A percentile compares a stretch with the other conserved stretches of the same genome.
Evolutionary conservation across 1,140 invertebrate genomes (phyloP).

Genomic region (Cotesia vestalis): DNA sequence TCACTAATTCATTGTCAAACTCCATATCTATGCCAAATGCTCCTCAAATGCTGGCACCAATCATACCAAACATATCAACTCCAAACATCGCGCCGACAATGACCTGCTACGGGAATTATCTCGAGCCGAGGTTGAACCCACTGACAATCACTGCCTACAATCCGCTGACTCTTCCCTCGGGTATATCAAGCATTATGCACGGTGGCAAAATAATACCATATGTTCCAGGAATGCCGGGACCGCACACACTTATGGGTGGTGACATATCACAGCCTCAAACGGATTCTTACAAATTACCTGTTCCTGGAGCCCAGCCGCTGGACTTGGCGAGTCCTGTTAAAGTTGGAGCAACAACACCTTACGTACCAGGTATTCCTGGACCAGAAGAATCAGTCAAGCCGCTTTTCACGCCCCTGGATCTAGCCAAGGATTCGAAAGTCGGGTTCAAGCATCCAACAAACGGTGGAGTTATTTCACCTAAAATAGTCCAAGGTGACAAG

Average conservation of each 20-base stretch:
- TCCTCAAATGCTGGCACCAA: slow-evolving; percentile 68
- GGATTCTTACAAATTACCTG: slow-evolving; percentile 50
- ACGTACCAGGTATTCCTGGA: slow-evolving; percentile 40
- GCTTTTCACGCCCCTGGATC: no score
- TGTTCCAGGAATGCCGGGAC: slow-evolving; percentile 87
- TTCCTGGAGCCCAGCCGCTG: slow-evolving; percentile 52
- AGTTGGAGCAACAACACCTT: slow-evolving; percentile 33
- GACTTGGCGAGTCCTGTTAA: slow-evolving; percentile 57
- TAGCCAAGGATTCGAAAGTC: no score
- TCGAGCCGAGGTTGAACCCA: slow-evolving; percentile 60
- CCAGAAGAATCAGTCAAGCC: slow-evolving; percentile 11
- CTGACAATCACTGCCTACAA: slow-evolving; percentile 75
- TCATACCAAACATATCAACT: slow-evolving; percentile 69
- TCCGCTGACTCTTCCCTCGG: slow-evolving; percentile 69
- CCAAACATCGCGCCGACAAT: slow-evolving; percentile 67
- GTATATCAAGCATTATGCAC: slow-evolving; percentile 57
- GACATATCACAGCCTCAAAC: slow-evolving; percentile 54
- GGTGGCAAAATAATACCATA: slow-evolving; percentile 81
- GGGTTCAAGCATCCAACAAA: no score
- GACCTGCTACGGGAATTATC: slow-evolving; percentile 54
- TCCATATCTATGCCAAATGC: slow-evolving; percentile 66
- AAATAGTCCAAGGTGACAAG: no score
- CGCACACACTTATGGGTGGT: slow-evolving; percentile 67
- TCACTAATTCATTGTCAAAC: slow-evolving; percentile 39
- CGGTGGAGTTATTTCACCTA: no score